These are phyloP conservation scores for Gasterosteus aculeatus DNA, from an alignment of 2,113 vertebrate species.

Conservation along the genomic window DNA sequence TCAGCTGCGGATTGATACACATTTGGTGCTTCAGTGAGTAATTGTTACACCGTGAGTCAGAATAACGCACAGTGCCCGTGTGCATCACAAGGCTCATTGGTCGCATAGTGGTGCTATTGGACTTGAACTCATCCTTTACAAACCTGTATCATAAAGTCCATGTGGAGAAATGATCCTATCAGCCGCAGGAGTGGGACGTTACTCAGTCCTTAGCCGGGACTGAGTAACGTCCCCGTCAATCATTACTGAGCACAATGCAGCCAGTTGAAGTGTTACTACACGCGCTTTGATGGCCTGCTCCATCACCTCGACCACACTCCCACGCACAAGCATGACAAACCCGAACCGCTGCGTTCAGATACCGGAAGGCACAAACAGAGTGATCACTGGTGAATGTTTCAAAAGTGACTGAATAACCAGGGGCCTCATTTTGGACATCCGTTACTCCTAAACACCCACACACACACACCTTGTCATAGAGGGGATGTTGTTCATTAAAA, in stretches of 20 bases:
- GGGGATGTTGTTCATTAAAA: conserved; percentile 42
- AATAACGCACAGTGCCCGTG: background rate
- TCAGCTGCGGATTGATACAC: background rate
- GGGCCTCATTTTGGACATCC: conserved; percentile 15
- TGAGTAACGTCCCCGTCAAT: conserved; percentile 69
- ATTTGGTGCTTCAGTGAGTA: background rate
- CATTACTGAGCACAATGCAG: conserved; percentile 58
- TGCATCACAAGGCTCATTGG: background rate
- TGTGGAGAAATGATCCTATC: background rate
- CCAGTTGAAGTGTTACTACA: conserved; percentile 23
- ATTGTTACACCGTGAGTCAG: background rate
- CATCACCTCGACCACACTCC: background rate
- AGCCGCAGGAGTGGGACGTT: no score
- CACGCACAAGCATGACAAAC: conserved; percentile 20
- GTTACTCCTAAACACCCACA: conserved; percentile 19
- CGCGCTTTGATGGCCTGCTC: conserved; percentile 26
- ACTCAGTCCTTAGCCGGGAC: conserved; percentile 39
- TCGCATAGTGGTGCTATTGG: background rate
- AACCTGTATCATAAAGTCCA: background rate
- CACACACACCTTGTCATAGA: conserved; percentile 20
- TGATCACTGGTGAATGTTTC: conserved; percentile 6
- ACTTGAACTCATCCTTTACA: no score
- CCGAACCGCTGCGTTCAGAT: background rate
- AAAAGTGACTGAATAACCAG: conserved; percentile 66
- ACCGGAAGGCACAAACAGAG: conserved; percentile 26